These are phyloP conservation scores for Netelia melanura DNA, from an alignment of 2,888 invertebrate genomes.

Conservation along the genomic window DNA sequence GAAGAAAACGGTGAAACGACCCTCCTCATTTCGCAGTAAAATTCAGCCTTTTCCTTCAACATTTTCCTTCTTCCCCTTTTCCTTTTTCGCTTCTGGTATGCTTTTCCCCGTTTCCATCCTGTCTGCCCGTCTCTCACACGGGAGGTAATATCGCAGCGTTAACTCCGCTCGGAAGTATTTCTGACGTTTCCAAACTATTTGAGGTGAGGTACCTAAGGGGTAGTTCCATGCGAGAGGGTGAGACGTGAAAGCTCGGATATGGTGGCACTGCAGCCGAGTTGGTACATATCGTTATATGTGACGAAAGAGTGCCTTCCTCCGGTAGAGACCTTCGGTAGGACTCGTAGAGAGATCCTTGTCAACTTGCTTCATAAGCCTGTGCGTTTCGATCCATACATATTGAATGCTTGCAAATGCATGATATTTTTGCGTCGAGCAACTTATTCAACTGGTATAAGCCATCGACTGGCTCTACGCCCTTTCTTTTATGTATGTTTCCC, in stretches of 20 bases:
- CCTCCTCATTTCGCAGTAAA: slow-evolving; percentile 35
- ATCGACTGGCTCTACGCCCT: slow-evolving; percentile 1
- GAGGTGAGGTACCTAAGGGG: slow-evolving; percentile 20
- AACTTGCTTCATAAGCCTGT: not conserved
- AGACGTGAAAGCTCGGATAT: slow-evolving; percentile 37
- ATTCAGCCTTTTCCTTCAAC: not conserved
- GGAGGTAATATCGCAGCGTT: slow-evolving; percentile 75
- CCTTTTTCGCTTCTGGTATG: not conserved
- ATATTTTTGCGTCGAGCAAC: slow-evolving; percentile 38
- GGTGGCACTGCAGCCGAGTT: slow-evolving; percentile 22
- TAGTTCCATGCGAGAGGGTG: slow-evolving; percentile 18
- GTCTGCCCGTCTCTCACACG: not conserved
- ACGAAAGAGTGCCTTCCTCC: not conserved
- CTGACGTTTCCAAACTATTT: slow-evolving; percentile 78
- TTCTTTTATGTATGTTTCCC: slow-evolving; percentile 26
- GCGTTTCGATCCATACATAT: not conserved
- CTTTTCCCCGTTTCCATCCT: not conserved
- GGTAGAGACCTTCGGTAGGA: not conserved
- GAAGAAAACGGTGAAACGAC: slow-evolving; percentile 10
- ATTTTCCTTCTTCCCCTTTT: not conserved
- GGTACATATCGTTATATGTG: slow-evolving; percentile 12
- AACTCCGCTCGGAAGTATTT: slow-evolving; percentile 73
- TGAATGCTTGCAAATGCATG: not conserved
- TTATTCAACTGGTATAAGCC: slow-evolving; percentile 25
- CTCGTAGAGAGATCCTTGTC: not conserved